These are phyloP conservation scores for Pseudococcus viburni DNA, from an alignment of 2,888 invertebrate species.

Conservation along the genomic window DNA sequence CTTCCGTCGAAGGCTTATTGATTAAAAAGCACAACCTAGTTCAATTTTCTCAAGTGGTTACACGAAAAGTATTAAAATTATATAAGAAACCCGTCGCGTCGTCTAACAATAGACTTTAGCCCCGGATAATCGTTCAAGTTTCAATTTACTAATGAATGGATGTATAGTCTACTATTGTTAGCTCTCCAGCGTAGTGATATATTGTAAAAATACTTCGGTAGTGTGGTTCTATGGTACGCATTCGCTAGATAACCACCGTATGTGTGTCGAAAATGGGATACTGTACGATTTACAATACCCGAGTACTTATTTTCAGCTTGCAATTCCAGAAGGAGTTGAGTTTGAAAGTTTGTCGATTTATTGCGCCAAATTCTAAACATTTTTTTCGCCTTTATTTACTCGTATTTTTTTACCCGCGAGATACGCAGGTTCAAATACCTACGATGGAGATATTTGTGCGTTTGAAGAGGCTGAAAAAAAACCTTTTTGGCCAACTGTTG, in stretches of 20 bases:
- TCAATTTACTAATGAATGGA: slow-evolving; percentile 41
- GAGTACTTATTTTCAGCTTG: slow-evolving; percentile 26
- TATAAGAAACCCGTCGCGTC: slow-evolving; percentile 2
- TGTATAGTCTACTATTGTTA: neutral
- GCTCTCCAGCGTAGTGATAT: neutral
- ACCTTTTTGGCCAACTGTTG: neutral
- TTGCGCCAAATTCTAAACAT: neutral
- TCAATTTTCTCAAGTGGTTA: slow-evolving; percentile 11
- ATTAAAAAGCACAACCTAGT: slow-evolving; percentile 25
- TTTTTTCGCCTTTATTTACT: slow-evolving; percentile 4
- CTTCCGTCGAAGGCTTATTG: slow-evolving; percentile 24
- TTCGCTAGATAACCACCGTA: neutral
- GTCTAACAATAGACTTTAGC: neutral
- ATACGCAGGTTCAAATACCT: neutral
- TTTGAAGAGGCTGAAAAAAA: neutral
- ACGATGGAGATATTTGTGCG: neutral
- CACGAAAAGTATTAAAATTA: slow-evolving; percentile 33
- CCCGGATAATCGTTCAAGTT: slow-evolving; percentile 32
- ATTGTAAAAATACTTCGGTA: slow-evolving; percentile 29
- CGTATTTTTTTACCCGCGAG: neutral
- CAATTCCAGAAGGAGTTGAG: slow-evolving; percentile 28
- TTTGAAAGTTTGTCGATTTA: slow-evolving; percentile 36
- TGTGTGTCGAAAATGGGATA: neutral
- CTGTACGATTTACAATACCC: slow-evolving; percentile 10
- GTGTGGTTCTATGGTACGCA: neutral